A percentile compares a stretch with the other conserved stretches of the same genome.
Conservation (phyloP, 1,140 invertebrate species). For the Chironomus tepperi region DNA sequence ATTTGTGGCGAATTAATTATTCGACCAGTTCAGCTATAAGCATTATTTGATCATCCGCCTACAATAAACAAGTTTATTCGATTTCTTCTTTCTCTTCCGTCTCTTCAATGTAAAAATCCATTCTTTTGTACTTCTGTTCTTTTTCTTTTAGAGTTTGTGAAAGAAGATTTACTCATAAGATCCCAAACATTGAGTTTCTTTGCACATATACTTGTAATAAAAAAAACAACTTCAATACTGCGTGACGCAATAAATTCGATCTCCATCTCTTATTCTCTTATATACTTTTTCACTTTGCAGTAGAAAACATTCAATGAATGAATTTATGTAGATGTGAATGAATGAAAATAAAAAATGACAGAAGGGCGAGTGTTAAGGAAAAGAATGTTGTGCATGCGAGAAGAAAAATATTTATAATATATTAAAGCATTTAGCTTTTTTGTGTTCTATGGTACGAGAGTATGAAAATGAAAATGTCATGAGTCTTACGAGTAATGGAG, state of each 20-base stretch:
- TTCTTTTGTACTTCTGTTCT: too few species aligned
- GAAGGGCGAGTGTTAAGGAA: background rate
- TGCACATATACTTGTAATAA: background rate
- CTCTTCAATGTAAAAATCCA: too few species aligned
- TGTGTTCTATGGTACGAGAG: background rate
- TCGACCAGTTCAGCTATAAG: too few species aligned
- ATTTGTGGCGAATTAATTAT: too few species aligned
- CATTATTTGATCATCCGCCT: too few species aligned
- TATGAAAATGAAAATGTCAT: background rate
- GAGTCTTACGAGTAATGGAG: background rate
- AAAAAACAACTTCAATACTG: background rate
- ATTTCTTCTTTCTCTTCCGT: too few species aligned
- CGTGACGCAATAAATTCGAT: constrained; percentile 6
- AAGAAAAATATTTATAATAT: too few species aligned
- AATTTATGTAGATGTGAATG: background rate
- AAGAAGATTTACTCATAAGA: background rate
- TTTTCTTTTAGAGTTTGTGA: too few species aligned
- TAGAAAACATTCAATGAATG: background rate
- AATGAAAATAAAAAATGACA: constrained; percentile 5
- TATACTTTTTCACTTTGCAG: background rate
- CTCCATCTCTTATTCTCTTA: background rate
- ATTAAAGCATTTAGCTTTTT: too few species aligned
- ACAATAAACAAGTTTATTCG: too few species aligned
- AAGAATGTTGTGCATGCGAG: background rate
- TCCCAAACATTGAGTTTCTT: background rate